Base-by-base conservation (phyloP, 2,113 vertebrate genomes). In the Turdus rufiventris region DNA sequence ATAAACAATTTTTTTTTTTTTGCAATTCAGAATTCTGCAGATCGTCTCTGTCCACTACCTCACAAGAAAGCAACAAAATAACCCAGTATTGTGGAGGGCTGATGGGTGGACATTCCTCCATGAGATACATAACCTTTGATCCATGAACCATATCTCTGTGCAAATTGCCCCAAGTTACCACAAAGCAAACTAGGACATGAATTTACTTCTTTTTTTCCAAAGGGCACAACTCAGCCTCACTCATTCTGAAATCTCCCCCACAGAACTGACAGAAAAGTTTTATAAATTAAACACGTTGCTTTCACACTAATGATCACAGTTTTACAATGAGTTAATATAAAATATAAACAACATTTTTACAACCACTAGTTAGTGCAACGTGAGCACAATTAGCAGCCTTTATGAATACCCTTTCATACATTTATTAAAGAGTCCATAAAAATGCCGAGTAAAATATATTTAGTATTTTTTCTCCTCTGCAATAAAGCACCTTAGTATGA, bases 291-390 rank as follows among this genome's bases (percentile, higher is more conserved):
- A 5, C 36, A 38, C n/a, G 16, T 61, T 75, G 3, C 8, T 86
- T 94, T 90, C 66, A 56, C n/a, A 26, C 9, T 89, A 70, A 94
- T 86, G 75, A 88, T 68, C 21, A 47, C 74, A 89, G 50, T 65
- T 89, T 77, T 82, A 33, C 58, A 54, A 45, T 62, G 51, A 83
- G 63, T 91, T 95, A 85, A 93, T 95, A 93, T 85, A 93, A 97
- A 98, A 94, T 66, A 84, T 85, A 97, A 97, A 91, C 91, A 96
- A 77, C n/a, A 72, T 82, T 86, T 96, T 94, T 96, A 96, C 60
- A 91, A 53, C 60, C 65, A 53, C 80, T 80, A 89, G 67, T 96
- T 94, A 97, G 73, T 89, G n/a, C 57, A 78, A 36, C 72, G 57
- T 45, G 60, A 97, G 83, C 67, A 89, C 81, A 97, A 91, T 97